phyloP scores from a whole-genome alignment of 2,113 vertebrate genomes.

The Hylia prasina region DNA sequence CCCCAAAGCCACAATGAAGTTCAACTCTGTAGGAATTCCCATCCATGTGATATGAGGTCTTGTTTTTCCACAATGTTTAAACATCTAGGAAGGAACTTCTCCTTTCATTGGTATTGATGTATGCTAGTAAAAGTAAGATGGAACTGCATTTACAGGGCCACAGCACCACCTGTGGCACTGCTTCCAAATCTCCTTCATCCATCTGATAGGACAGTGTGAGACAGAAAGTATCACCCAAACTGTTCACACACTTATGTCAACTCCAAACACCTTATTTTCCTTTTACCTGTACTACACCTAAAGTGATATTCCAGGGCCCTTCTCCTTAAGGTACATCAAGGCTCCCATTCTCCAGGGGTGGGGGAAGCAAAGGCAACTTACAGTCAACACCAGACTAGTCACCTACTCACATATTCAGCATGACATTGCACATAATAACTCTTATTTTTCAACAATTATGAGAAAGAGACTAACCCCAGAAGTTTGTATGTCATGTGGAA shows the following conservation, averaged over 20 bases:
- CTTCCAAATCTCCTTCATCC: neutral
- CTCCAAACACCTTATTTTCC: neutral
- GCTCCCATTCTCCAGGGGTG: neutral
- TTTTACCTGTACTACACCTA: neutral
- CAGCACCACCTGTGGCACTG: neutral
- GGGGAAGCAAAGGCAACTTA: neutral
- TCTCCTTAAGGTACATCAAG: neutral
- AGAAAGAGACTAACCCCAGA: constrained; percentile 67
- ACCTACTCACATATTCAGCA: neutral
- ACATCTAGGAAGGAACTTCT: neutral
- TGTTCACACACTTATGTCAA: neutral
- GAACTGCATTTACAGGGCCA: neutral
- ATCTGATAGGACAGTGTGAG: neutral
- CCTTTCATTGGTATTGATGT: neutral
- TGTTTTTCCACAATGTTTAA: neutral
- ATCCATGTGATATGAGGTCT: neutral
- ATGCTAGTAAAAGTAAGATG: neutral
- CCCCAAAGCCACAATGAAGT: neutral
- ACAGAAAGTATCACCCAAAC: neutral
- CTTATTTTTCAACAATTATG: constrained; percentile 11
- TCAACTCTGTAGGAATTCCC: neutral
- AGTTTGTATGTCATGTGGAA: constrained; percentile 65
- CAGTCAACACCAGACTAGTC: neutral
- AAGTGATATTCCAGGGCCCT: neutral
- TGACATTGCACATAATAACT: neutral